phyloP scores from a whole-genome alignment of 1,140 invertebrate genomes.

The Campoletis sonorensis region DNA sequence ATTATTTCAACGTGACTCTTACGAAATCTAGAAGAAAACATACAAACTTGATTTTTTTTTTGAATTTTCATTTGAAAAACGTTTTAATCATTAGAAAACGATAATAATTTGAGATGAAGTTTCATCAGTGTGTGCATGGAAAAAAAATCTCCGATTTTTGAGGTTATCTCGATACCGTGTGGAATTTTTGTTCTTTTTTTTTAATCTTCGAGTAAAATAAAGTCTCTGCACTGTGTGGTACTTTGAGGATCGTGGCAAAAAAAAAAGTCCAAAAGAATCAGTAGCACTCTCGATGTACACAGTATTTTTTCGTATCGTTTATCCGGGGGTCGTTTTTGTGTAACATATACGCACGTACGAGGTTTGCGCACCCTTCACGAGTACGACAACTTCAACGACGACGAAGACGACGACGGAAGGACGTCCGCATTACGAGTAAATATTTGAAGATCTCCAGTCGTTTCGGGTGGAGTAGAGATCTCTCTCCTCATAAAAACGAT shows the following conservation, averaged over 20 bases:
- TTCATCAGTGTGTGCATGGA: too few species aligned
- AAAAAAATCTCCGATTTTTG: too few species aligned
- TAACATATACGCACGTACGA: background rate
- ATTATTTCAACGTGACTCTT: too few species aligned
- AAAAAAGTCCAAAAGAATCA: background rate
- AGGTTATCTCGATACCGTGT: too few species aligned
- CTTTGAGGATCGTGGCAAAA: background rate
- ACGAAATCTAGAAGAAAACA: too few species aligned
- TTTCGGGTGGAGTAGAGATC: constrained; percentile 43
- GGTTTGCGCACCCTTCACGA: background rate
- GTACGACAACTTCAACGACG: background rate
- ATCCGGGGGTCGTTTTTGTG: background rate
- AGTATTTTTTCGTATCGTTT: background rate
- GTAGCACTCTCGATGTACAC: background rate
- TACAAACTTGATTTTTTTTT: too few species aligned
- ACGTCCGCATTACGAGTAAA: constrained; percentile 68
- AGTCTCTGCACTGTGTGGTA: background rate
- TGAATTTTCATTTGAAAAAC: too few species aligned
- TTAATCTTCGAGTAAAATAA: too few species aligned
- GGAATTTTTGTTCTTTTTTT: too few species aligned
- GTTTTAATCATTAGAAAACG: too few species aligned
- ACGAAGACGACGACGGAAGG: constrained; percentile 63
- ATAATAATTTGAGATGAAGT: too few species aligned
- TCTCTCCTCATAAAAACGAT: constrained; percentile 45
- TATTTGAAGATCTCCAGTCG: constrained; percentile 65